A percentile compares a stretch with the other conserved stretches of the same genome.
Conservation (phyloP, 1,140 invertebrate genomes). For the Saxidomus purpurata region DNA sequence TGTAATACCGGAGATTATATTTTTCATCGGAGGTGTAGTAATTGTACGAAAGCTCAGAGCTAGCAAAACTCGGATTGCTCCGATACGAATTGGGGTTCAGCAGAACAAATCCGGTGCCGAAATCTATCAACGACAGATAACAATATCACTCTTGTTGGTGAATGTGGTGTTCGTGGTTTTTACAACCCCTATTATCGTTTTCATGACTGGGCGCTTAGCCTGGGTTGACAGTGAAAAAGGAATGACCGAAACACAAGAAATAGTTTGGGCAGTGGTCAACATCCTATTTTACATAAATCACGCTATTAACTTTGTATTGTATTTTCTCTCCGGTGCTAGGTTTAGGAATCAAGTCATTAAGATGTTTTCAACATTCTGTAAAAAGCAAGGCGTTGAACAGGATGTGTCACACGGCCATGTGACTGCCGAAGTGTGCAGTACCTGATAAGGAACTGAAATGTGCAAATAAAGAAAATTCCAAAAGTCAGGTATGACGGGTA, state of each 20-base stretch:
- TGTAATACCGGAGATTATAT: conserved; percentile 1
- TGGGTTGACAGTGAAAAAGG: conserved; percentile 10
- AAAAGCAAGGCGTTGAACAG: no score
- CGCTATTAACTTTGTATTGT: conserved; percentile 47
- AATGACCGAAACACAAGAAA: background rate
- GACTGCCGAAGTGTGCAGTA: no score
- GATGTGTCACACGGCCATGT: no score
- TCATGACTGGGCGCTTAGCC: background rate
- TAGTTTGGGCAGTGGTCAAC: conserved; percentile 51
- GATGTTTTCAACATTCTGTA: background rate
- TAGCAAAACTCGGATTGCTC: background rate
- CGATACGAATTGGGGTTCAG: background rate
- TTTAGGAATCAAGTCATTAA: conserved; percentile 30
- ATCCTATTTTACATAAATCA: conserved; percentile 55
- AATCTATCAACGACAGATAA: background rate
- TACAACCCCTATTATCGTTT: conserved; percentile 41
- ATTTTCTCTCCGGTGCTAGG: conserved; percentile 35
- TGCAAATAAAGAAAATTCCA: no score
- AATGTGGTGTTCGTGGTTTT: conserved; percentile 54
- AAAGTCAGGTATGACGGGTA: no score
- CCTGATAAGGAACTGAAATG: no score
- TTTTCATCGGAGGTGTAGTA: conserved; percentile 27
- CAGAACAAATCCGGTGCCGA: background rate
- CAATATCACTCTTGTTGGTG: conserved; percentile 14
- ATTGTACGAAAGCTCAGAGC: conserved; percentile 38